Evolutionary conservation across 2,888 invertebrate species (phyloP).

Genomic region (Philaethria dido): DNA sequence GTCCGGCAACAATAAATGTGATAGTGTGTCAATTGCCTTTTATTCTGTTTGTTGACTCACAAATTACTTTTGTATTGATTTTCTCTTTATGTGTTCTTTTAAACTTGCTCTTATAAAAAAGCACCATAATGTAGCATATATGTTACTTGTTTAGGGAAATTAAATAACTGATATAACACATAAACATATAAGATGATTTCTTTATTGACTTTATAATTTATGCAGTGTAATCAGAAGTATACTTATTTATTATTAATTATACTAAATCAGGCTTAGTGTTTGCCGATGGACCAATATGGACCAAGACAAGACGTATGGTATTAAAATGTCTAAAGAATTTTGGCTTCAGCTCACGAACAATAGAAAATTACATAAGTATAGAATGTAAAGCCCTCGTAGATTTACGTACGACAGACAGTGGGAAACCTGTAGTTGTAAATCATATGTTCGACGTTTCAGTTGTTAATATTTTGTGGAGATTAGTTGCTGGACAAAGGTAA

Average conservation of each 20-base stretch:
- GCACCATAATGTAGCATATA: no score
- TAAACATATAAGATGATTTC: not conserved
- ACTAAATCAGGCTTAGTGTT: constrained; percentile 85
- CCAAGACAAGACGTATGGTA: constrained; percentile 85
- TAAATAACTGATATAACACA: not conserved
- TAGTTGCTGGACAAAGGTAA: constrained; percentile 86
- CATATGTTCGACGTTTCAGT: constrained; percentile 86
- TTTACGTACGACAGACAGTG: constrained; percentile 60
- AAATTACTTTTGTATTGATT: not conserved
- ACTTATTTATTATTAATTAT: not conserved
- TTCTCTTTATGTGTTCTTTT: not conserved
- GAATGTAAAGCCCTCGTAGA: constrained; percentile 85
- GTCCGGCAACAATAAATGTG: not conserved
- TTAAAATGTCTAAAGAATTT: constrained; percentile 86
- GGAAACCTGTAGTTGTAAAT: constrained; percentile 77
- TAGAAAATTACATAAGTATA: constrained; percentile 84
- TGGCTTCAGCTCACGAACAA: constrained; percentile 85
- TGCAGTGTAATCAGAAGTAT: not conserved
- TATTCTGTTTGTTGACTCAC: not conserved
- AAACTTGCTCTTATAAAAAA: not conserved
- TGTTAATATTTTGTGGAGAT: constrained; percentile 88
- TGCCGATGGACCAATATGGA: constrained; percentile 87
- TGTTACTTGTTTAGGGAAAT: no score
- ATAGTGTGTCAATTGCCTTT: constrained; percentile 5
- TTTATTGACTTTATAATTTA: not conserved